Base-by-base conservation (phyloP, 2,797 vertebrate genomes). In the Neosalanx taihuensis region DNA sequence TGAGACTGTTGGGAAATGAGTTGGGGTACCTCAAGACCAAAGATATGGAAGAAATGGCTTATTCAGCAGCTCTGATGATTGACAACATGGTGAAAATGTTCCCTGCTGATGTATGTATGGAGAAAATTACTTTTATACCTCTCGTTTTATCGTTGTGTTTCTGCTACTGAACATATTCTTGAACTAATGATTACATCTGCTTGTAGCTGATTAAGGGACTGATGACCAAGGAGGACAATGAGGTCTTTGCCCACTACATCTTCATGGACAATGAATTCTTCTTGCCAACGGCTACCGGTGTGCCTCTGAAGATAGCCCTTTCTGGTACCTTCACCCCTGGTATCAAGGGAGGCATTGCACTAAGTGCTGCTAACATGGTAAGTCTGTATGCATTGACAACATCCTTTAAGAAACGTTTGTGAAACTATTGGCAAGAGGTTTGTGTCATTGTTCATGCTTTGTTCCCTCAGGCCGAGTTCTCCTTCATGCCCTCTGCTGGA, bases 231-330 rank as follows among this genome's bases (percentile, higher is more conserved):
- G 60, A 87, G 49, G 92, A 94, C 81, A 93, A 73, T 20, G 91
- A 95, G 80, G 80, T 98, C 13, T 98, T 95, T 86, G 89, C 94
- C 74, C 96, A 99, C 84, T 99, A 98, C 86, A 92, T 99, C 81
- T 99, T 99, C 83, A 94, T 98, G 96, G 97, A 99, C 84, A 98
- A 95, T 69, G 92, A 95, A 79, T 96, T 98, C 84, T 95, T 94
- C 81, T 89, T 99, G 69, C 96, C 98, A 20, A 98, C 96, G 4
- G 89, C 92, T 71, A 91, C 92, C 64, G 98, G 98, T 70, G 82
- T 98, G 30, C 98, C 95, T 46, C 89, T 99, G 72, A 96, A 93
- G 76, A 86, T 99, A 75, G 90, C 93, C 31, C 80, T 95, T 20
- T 95, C 95, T 81, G 98, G 96, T 85, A 89, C 96, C 77, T 87